Base-by-base conservation (phyloP, 2,888 invertebrate species). In the Sisyra nigra region DNA sequence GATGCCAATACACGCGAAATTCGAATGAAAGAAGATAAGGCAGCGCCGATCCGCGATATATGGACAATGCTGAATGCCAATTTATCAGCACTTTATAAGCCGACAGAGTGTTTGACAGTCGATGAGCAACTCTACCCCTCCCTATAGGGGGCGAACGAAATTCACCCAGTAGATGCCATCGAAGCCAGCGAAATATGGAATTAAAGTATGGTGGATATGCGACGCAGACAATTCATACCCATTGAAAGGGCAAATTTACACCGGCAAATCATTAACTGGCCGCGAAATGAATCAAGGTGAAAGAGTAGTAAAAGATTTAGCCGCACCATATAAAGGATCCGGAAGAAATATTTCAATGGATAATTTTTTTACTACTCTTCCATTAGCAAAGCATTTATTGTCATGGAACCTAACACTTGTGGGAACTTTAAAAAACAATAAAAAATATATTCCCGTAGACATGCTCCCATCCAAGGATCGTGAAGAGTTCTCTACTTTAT, bases 241-340 rank as follows among this genome's bases (percentile, higher is more conserved):
- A n/a, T n/a, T n/a, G n/a, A n/a, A n/a, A n/a, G n/a, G n/a, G n/a
- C n/a, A n/a, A n/a, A n/a, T n/a, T n/a, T n/a, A n/a, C n/a, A n/a
- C n/a, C n/a, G n/a, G n/a, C n/a, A n/a, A n/a, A n/a, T n/a, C n/a
- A n/a, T n/a, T n/a, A 7, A 41, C 44, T 44, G 39, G 39, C 31
- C 50, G 50, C 9, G 52, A 54, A 45, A 50, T 44, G 46, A 53
- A 54, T 46, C 43, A 46, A 34, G 55, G 53, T 42, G 52, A 54
- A 44, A 47, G 51, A 50, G 51, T 52, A 19, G 52, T 56, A 30
- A 54, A 53, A 53, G 51, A 54, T 13, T 49, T 54, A 29, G 50
- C 45, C 36, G 47, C 45, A 41, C 46, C 46, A 45, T 52, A 49
- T 36, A 46, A 51, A 52, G 52, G 52, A 44, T n/a, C n/a, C n/a